Conservation (phyloP, 2,888 invertebrate species). For the Callyntrura sp. region DNA sequence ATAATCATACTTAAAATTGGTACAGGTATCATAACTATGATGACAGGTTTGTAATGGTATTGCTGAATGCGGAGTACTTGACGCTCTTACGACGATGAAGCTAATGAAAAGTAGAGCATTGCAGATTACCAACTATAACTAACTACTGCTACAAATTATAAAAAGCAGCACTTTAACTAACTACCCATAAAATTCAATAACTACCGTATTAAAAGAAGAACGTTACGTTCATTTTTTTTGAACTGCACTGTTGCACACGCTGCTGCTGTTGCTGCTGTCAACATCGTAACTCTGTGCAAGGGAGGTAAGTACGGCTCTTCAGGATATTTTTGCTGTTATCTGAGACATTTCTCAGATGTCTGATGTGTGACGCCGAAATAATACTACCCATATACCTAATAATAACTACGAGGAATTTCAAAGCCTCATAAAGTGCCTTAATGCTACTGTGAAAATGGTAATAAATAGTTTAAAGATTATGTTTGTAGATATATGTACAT, state of each 20-base stretch:
- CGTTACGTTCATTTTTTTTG: not conserved
- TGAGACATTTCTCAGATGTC: constrained; percentile 16
- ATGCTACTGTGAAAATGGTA: too few species aligned
- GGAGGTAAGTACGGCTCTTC: too few species aligned
- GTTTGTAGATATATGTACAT: not conserved
- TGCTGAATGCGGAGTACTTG: too few species aligned
- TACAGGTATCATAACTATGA: not conserved
- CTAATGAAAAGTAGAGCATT: constrained; percentile 17
- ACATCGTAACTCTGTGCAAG: too few species aligned
- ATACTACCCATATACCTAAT: too few species aligned
- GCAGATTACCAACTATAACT: too few species aligned
- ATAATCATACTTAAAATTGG: not conserved
- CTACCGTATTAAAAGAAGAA: not conserved
- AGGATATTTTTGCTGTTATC: constrained; percentile 15
- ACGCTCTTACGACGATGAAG: not conserved
- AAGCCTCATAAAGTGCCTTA: too few species aligned
- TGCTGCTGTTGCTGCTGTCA: not conserved
- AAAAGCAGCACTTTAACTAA: not conserved
- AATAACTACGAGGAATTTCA: constrained; percentile 26
- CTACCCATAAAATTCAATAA: constrained; percentile 28
- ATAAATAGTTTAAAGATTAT: constrained; percentile 30
- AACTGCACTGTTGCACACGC: not conserved
- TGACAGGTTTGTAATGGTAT: too few species aligned
- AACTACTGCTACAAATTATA: too few species aligned
- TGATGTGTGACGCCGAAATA: constrained; percentile 20